These are phyloP conservation scores for Brachyopa scutellaris DNA, from an alignment of 2,888 invertebrate species.

Conservation along the genomic window DNA sequence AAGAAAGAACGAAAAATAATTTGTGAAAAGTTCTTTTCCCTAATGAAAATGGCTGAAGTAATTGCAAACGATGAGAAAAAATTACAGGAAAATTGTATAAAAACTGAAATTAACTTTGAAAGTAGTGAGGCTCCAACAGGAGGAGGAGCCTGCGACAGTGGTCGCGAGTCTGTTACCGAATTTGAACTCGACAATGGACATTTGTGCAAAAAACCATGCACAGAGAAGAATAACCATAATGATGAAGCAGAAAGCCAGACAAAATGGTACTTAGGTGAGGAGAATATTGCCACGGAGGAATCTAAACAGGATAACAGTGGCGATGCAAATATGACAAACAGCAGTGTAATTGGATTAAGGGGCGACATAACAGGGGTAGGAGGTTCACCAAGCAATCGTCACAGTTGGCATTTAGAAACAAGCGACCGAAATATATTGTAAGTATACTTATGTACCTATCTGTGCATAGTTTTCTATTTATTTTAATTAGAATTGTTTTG, in stretches of 20 bases:
- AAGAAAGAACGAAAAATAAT: no score
- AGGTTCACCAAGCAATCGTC: conserved; percentile 43
- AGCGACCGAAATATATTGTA: conserved; percentile 67
- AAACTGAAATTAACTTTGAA: conserved; percentile 58
- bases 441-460: no score
- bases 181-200: conserved; percentile 73
- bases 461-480: conserved; percentile 17
- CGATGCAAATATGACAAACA: conserved; percentile 61
- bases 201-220: conserved; percentile 69
- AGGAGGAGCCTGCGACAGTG: conserved; percentile 76
- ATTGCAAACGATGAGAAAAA: conserved; percentile 38
- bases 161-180: conserved; percentile 78
- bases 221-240: conserved; percentile 30
- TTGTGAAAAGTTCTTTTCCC: no score
- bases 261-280: conserved; percentile 77
- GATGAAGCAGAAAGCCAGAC: conserved; percentile 75
- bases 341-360: conserved; percentile 41
- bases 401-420: conserved; percentile 73
- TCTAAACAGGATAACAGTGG: conserved; percentile 48
- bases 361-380: conserved; percentile 9
- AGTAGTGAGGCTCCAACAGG: conserved; percentile 42
- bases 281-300: conserved; percentile 26
- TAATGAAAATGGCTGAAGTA: conserved; percentile 57
- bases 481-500: conserved; percentile 2
- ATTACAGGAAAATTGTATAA: conserved; percentile 25